Evolutionary conservation across 2,888 invertebrate species (phyloP).

Genomic region (Eupeodes latifasciatus): DNA sequence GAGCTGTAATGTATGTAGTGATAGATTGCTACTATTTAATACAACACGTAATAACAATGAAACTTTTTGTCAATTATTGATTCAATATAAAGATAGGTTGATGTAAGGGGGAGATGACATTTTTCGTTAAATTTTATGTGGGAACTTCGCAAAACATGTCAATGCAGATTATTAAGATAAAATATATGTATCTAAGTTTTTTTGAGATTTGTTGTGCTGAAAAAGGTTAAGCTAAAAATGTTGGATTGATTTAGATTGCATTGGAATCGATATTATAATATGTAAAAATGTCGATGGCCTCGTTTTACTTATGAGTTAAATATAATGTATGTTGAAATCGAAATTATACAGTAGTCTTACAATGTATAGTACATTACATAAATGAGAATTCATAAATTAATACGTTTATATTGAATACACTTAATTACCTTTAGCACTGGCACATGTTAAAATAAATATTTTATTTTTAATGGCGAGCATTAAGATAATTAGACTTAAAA

Average conservation of each 20-base stretch:
- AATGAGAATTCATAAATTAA: background rate
- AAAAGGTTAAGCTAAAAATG: slow-evolving; percentile 17
- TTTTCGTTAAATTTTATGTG: slow-evolving; percentile 19
- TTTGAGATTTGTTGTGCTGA: background rate
- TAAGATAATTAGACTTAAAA: too few relatives aligned
- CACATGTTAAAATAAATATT: too few relatives aligned
- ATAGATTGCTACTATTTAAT: slow-evolving; percentile 65
- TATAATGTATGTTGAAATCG: background rate
- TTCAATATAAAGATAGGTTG: slow-evolving; percentile 16
- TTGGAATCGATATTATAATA: background rate
- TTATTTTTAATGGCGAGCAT: too few relatives aligned
- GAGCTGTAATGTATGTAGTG: slow-evolving; percentile 12
- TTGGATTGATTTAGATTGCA: background rate
- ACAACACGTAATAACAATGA: slow-evolving; percentile 61
- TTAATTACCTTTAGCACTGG: too few relatives aligned
- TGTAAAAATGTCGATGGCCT: slow-evolving; percentile 25
- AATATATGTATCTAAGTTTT: background rate
- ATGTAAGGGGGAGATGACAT: background rate
- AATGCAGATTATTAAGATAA: slow-evolving; percentile 16
- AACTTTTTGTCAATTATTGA: slow-evolving; percentile 43
- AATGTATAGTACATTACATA: background rate
- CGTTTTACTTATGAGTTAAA: slow-evolving; percentile 8
- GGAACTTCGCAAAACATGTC: slow-evolving; percentile 7
- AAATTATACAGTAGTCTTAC: background rate
- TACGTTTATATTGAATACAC: too few relatives aligned